Base-by-base conservation (phyloP, 2,113 vertebrate species). In the Pelusios castaneus region DNA sequence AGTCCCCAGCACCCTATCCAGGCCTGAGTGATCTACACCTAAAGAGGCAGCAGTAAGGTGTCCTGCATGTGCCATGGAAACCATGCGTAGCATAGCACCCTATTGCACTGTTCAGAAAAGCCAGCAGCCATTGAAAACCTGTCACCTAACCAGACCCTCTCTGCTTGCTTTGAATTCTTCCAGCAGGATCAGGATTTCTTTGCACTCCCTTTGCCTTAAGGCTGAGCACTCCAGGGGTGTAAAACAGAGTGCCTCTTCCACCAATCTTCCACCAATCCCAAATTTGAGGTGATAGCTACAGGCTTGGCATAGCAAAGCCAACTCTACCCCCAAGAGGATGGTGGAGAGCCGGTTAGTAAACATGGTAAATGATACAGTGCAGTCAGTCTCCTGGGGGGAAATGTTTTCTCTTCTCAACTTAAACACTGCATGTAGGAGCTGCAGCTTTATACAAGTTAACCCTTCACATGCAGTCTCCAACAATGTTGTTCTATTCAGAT, bases 401-500 rank as follows among this genome's bases (percentile, higher is more conserved):
- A 31, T 73, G 27, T 2, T 27, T 25, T 77, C 49, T 45, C 47
- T 76, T 38, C 13, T 22, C 81, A 84, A 84, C 60, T 81, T 90
- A 77, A 17, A 75, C 27, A 45, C 11, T 27, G 41, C 73, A 16
- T 16, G 12, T 45, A 73, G 31, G 41, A 94, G 19, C 31, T 45
- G 27, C 56, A 73, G 56, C 49, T 79, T 79, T 81, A 77, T 49
- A 2, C 1, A 43, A 41, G 27, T 7, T 25, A 14, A 76, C 41
- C 24, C 41, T 76, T 76, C 41, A 8, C 4, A 6, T 24, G 25
- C 38, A 43, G 10, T 12, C 45, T 21, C 34, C 31, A 56, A 21
- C 0, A 0, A 87, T 11, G 6, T 43, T 19, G 78, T 31, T 31
- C 54, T 0, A 0, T n/a, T 47, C 54, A 2, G 12, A 31, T 17